Conservation (phyloP, 2,797 vertebrate genomes). For the Lutjanus campechanus region DNA sequence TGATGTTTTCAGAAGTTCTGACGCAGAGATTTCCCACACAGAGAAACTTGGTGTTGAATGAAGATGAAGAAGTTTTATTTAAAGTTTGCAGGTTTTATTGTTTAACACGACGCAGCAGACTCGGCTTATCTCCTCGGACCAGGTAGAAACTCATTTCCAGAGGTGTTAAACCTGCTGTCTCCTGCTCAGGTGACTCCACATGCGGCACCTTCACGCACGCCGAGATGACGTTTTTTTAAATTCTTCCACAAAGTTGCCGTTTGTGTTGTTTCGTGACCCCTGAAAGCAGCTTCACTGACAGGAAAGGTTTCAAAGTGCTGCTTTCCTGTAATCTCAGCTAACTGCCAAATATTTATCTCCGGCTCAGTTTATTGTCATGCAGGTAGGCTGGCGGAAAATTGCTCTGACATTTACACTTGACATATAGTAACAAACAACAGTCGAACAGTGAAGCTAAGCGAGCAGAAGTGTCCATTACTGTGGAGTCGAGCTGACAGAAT, state of each 20-base stretch:
- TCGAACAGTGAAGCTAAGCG: not conserved
- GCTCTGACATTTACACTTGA: constrained; percentile 35
- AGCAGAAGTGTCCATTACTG: not conserved
- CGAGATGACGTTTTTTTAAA: not conserved
- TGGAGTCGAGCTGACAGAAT: constrained; percentile 10
- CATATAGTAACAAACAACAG: not conserved
- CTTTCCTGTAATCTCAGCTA: not conserved
- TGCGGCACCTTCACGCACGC: not conserved
- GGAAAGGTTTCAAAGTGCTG: not conserved
- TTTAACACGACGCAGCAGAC: not conserved
- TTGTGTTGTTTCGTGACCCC: not conserved
- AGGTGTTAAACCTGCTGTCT: not conserved
- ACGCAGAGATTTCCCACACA: not conserved
- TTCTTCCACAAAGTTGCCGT: not conserved
- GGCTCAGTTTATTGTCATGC: not conserved
- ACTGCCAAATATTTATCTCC: constrained; percentile 13
- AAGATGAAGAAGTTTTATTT: not conserved
- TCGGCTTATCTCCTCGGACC: constrained; percentile 7
- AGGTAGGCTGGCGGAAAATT: constrained; percentile 16
- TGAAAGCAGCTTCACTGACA: not conserved
- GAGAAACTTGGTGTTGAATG: not conserved
- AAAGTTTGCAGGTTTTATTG: not conserved
- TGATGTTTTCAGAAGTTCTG: not conserved
- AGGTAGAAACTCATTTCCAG: not conserved
- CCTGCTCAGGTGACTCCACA: not conserved